phyloP scores from a whole-genome alignment of 2,888 invertebrate genomes.

The Athrips mouffetella region DNA sequence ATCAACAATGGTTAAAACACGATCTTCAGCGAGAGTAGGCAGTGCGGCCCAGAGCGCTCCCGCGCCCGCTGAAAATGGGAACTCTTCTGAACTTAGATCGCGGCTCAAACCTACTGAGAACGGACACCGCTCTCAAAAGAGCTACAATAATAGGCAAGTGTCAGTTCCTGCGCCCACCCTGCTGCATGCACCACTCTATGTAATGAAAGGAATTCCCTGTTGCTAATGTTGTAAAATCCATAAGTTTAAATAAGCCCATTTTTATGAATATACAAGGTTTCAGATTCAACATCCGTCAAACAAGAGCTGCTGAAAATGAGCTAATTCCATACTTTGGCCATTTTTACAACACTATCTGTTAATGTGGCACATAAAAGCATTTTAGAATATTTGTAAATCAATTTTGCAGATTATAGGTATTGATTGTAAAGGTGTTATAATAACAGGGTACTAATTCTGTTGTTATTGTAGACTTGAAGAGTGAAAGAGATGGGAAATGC shows the following conservation, averaged over 20 bases:
- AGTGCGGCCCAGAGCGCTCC: conserved; percentile 59
- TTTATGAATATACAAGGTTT: no score
- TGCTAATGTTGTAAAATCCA: no score
- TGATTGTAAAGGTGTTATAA: not conserved
- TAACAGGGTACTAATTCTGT: not conserved
- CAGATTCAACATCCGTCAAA: no score
- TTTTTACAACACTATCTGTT: no score
- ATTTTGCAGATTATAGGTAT: no score
- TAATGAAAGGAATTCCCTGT: not conserved
- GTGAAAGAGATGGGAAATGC: conserved; percentile 27
- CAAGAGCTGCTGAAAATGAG: no score
- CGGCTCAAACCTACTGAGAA: conserved; percentile 66
- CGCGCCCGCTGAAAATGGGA: conserved; percentile 66
- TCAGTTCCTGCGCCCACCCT: conserved; percentile 80
- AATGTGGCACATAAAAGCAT: no score
- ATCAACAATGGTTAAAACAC: conserved; percentile 79
- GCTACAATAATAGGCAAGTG: conserved; percentile 69
- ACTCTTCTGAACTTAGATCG: conserved; percentile 64
- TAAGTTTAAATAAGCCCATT: not conserved
- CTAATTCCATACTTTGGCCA: no score
- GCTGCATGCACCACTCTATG: conserved; percentile 58
- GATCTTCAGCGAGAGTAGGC: conserved; percentile 76
- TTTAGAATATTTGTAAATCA: no score
- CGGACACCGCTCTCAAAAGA: conserved; percentile 63
- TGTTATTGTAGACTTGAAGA: conserved; percentile 14